Percentiles rank a stretch among this genome's conserved stretches.
Conservation (phyloP, 2,113 vertebrate species). For the Ramphastos sulfuratus region DNA sequence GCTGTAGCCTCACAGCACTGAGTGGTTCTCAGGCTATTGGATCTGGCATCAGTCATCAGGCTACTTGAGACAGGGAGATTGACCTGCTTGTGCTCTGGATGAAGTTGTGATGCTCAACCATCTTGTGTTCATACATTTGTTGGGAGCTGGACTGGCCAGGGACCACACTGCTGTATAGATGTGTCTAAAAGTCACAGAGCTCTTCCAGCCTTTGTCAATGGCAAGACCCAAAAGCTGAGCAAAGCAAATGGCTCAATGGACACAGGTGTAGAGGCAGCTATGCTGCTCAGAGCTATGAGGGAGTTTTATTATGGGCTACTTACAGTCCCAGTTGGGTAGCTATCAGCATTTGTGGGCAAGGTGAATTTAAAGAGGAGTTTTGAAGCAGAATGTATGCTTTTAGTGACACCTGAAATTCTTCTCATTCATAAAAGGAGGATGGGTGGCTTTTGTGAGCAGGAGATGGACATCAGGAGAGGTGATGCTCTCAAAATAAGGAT, state of each 20-base stretch:
- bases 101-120: background rate
- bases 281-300: accelerated
- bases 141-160: background rate
- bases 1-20: accelerated
- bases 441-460: background rate
- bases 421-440: background rate
- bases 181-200: background rate
- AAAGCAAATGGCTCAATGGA: background rate
- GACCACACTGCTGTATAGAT: accelerated
- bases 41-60: background rate
- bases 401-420: background rate
- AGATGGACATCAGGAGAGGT: constrained; percentile 4
- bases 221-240: background rate
- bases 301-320: background rate
- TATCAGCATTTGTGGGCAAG: background rate
- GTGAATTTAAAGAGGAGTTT: background rate
- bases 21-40: background rate
- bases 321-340: background rate
- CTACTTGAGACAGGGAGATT: background rate
- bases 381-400: background rate
- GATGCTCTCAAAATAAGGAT: background rate
- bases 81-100: background rate
- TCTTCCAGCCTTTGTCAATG: background rate
- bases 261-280: background rate
- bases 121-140: accelerated